These are phyloP conservation scores for Atherinomorus stipes DNA, from an alignment of 2,113 vertebrate species.

Conservation along the genomic window DNA sequence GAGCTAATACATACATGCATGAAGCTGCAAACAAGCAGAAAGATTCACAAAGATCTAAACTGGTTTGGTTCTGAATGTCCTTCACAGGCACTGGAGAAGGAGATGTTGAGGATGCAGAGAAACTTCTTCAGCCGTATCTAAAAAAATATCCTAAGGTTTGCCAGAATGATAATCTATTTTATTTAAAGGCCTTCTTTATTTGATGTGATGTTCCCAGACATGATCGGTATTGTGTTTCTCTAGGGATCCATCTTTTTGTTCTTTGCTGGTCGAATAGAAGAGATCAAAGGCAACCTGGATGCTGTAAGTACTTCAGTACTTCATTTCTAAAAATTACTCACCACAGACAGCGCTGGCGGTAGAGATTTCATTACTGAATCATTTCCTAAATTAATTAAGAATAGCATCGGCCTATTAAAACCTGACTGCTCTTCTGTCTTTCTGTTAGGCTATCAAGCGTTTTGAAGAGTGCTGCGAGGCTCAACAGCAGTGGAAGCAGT, in stretches of 20 bases:
- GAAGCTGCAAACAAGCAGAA: background rate
- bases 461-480: constrained; percentile 97
- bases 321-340: background rate
- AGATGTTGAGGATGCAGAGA: constrained; percentile 93
- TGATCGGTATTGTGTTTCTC: constrained; percentile 45
- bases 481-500: constrained; percentile 98
- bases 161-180: background rate
- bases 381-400: background rate
- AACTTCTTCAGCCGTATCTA: constrained; percentile 91
- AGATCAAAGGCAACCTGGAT: constrained; percentile 96
- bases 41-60: background rate
- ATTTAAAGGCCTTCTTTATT: background rate
- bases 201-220: background rate
- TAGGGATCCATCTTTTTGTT: constrained; percentile 99
- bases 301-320: constrained; percentile 81
- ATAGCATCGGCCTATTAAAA: background rate
- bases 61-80: constrained; percentile 11
- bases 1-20: constrained; percentile 49
- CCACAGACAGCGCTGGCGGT: too few relatives aligned
- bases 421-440: background rate
- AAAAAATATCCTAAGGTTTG: constrained; percentile 91
- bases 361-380: background rate
- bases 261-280: constrained; percentile 97
- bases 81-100: constrained; percentile 93
- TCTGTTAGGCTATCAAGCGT: constrained; percentile 87